Percentiles rank a stretch among this genome's conserved stretches.
Conservation (phyloP, 2,113 vertebrate genomes). For the Rhea pennata region DNA sequence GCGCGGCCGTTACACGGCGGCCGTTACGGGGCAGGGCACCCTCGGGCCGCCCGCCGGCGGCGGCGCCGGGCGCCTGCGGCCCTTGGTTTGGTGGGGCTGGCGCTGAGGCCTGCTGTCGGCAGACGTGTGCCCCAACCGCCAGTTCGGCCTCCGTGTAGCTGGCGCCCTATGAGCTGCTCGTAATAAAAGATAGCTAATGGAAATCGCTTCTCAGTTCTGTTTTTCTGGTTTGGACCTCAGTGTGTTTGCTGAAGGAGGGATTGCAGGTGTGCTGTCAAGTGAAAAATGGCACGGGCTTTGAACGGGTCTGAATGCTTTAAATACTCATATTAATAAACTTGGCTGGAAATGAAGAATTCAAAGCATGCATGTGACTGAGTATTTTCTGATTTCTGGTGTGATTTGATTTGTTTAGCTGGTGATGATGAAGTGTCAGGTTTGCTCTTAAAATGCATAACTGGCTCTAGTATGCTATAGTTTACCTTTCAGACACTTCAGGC, state of each 20-base stretch:
- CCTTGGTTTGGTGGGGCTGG: not conserved
- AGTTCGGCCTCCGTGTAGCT: too few relatives aligned
- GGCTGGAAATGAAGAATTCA: too few relatives aligned
- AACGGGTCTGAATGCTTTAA: not conserved
- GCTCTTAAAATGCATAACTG: rapidly evolving
- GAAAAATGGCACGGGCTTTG: not conserved
- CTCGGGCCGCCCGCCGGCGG: not conserved
- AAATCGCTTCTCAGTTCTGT: not conserved
- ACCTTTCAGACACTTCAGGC: not conserved
- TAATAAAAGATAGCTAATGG: not conserved
- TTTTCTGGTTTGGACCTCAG: rapidly evolving
- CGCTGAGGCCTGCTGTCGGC: not conserved
- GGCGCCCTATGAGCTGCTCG: too few relatives aligned
- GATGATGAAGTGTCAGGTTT: not conserved
- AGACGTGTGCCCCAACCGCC: rapidly evolving
- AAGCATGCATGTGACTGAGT: rapidly evolving
- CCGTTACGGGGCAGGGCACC: not conserved
- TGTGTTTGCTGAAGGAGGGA: rapidly evolving
- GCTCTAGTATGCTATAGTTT: rapidly evolving
- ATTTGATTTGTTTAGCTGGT: rapidly evolving
- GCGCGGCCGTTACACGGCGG: not conserved
- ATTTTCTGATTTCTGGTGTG: rapidly evolving
- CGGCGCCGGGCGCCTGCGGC: not conserved
- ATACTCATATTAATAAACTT: not conserved
- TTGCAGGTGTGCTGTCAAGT: rapidly evolving